A percentile compares a stretch with the other conserved stretches of the same genome.
These are phyloP conservation scores for Drosophila repletoides DNA, from an alignment of 1,140 invertebrate genomes.

Conservation along the genomic window DNA sequence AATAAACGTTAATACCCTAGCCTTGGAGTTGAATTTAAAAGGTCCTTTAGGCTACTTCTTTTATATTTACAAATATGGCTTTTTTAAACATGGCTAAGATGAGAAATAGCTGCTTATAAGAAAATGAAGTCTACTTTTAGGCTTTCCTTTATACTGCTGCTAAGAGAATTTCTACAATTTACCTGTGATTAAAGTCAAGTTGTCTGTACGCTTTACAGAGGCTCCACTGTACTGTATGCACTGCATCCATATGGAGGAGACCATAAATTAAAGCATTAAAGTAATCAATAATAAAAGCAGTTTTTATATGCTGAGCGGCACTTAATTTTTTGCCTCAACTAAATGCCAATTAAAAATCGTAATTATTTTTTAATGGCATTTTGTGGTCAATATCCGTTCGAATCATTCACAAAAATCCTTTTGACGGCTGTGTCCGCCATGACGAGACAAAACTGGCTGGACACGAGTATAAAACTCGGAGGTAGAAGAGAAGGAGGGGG, in stretches of 20 bases:
- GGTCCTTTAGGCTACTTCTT: no score
- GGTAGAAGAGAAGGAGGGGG: not conserved
- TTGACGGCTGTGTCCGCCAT: constrained; percentile 31
- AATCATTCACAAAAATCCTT: constrained; percentile 56
- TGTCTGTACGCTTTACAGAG: no score
- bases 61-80: no score
- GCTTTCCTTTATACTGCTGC: no score
- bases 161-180: no score
- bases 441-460: no score
- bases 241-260: not conserved
- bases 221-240: constrained; percentile 24
- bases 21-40: no score
- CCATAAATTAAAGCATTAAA: constrained; percentile 52
- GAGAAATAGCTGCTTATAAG: no score
- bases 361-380: constrained; percentile 80
- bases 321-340: constrained; percentile 54
- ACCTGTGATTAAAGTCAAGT: no score
- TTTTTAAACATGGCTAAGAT: no score
- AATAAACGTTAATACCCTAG: no score
- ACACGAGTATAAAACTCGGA: not conserved
- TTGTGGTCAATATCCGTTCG: constrained; percentile 73
- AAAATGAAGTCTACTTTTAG: no score
- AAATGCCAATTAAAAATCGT: constrained; percentile 78
- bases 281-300: constrained; percentile 56
- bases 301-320: constrained; percentile 35